Evolutionary conservation across 2,888 invertebrate species (phyloP), one percentile per base, ranked within the genome.

Genomic region (Alcis repandata): DNA sequence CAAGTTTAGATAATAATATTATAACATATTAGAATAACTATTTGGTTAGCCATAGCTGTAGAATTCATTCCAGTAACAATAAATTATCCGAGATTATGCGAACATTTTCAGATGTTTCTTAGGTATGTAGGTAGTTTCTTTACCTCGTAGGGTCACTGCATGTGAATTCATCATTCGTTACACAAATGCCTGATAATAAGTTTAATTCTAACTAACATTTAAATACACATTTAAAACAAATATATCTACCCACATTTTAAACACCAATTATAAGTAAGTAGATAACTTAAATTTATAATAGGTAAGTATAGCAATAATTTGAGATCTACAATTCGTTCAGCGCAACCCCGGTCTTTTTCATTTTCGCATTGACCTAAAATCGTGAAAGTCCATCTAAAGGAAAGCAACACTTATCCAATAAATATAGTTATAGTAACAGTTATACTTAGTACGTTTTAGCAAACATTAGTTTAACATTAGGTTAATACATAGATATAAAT

Each of bases 341-440:
- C 82, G 80, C 79, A 81, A 83, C 81, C 79, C 76, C 84, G 83
- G 83, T 84, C 76, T 19, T 72, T 20, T 0, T 15, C n/a, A 40
- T 4, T 20, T 43, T 75, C 75, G 78, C 77, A 69, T 71, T 78
- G 72, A 74, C 77, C 77, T 84, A 4, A 85, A 69, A 71, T 73
- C 67, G 67, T 69, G 77, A 72, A 77, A 75, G 79, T 78, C 74
- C 71, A 73, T 73, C 85, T 88, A 86, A 81, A 83, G 79, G 79
- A 81, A 87, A 88, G 84, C 85, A 87, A 88, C 82, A 83, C 74
- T 82, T 83, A 80, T 53, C 73, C 57, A 53, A 69, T 74, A 73
- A 53, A 69, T 74, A 73, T 70, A 69, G 76, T 71, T 66, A 65
- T 61, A 66, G 64, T 48, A 59, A 62, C 51, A 40, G 49, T 41